Base-by-base conservation (phyloP, 2,888 invertebrate species). In the Cataglyphis altisquamis region DNA sequence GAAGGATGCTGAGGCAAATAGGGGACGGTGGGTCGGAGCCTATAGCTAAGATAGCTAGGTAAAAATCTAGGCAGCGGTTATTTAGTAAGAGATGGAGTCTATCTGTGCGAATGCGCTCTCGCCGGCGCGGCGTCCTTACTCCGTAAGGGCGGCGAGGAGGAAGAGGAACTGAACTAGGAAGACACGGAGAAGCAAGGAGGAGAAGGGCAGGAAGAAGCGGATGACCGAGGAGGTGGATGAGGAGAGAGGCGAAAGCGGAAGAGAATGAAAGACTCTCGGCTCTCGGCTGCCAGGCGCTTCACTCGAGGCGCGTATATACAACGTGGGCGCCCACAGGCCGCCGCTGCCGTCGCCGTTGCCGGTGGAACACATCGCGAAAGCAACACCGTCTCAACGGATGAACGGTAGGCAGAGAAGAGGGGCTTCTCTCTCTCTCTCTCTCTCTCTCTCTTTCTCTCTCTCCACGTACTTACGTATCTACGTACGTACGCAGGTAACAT, bases 21-120 rank as follows among this genome's bases (percentile, higher is more conserved):
- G 77, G 86, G 74, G 86, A 84, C 85, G 83, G 82, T 70, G 80
- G 83, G 70, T 82, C 48, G 77, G 84, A 67, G 85, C 48, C 85
- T 82, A 36, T 6, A 82, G 86, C 86, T 82, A 85, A 89, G 87
- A 87, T 85, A 29, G 89, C 87, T 88, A 89, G 91, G 91, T 91
- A 45, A 45, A 90, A 92, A 93, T 91, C 90, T 87, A 88, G 89
- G 87, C 89, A 86, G 87, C 88, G 87, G 91, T 93, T 92, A 92
- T 93, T 93, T 92, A 93, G 89, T 86, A 87, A 90, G 81, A 87
- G 87, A 90, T 75, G 75, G 78, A 84, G 87, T 82, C 83, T 86
- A 68, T 66, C n/a, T n/a, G 52, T 57, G 81, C 64, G 25, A 78
- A 60, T 29, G 75, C 72, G 45, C 32, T 57, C 45, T 57, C 36